Conservation (phyloP, 1,140 invertebrate species). For the Caenorhabditis latens region DNA sequence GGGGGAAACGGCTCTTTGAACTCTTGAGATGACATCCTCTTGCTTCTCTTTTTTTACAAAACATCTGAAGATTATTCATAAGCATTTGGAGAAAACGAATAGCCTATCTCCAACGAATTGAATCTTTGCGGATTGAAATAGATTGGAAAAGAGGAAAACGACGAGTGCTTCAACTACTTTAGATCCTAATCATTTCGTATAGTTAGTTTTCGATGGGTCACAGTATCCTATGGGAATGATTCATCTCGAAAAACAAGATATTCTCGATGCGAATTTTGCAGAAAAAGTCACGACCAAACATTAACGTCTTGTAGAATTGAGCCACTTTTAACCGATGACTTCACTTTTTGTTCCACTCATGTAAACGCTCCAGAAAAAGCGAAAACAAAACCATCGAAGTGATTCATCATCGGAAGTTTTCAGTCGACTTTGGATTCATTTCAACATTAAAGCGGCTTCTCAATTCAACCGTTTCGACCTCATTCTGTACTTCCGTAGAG, state of each 20-base stretch:
- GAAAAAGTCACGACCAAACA: not conserved
- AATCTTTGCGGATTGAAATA: not conserved
- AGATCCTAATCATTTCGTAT: not conserved
- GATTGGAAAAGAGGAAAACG: not conserved
- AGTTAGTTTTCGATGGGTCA: too few relatives aligned
- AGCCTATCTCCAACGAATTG: not conserved
- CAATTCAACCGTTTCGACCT: not conserved
- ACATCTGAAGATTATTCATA: constrained; percentile 48
- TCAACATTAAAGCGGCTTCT: not conserved
- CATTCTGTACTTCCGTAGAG: not conserved
- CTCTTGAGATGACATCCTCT: constrained; percentile 32
- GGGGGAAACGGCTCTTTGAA: constrained; percentile 43
- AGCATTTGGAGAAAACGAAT: constrained; percentile 17
- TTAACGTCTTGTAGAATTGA: constrained; percentile 13
- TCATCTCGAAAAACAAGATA: too few relatives aligned
- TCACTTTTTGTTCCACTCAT: constrained; percentile 1
- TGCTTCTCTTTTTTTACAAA: not conserved
- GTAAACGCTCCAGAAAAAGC: not conserved
- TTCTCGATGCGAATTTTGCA: too few relatives aligned
- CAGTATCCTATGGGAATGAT: too few relatives aligned
- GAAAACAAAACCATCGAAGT: not conserved
- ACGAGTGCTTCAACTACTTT: not conserved
- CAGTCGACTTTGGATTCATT: not conserved
- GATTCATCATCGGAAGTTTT: not conserved
- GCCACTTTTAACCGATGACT: constrained; percentile 44